Conservation (phyloP, 2,113 vertebrate genomes). For the Turnix velox region DNA sequence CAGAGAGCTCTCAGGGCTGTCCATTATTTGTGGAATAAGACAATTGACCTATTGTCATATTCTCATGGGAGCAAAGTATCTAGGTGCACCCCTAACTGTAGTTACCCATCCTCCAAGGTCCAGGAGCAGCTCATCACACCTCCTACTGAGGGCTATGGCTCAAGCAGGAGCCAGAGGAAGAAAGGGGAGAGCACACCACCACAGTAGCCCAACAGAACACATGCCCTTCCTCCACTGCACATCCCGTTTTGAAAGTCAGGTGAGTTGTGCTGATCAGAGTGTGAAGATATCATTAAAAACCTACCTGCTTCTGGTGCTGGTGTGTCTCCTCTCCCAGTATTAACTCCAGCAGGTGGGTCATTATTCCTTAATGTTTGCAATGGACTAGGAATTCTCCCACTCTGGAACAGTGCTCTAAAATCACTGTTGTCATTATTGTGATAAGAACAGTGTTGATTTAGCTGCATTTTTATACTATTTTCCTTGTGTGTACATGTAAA, state of each 20-base stretch:
- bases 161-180: too few species aligned
- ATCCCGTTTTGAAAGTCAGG: background rate
- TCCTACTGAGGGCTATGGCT: too few species aligned
- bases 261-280: background rate
- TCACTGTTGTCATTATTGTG: background rate
- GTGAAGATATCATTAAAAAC: background rate
- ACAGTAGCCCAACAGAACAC: rapidly evolving
- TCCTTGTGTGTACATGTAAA: background rate
- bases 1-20: too few species aligned
- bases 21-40: too few species aligned
- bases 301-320: background rate
- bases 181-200: too few species aligned
- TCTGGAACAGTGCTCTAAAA: background rate
- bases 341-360: background rate
- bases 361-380: background rate
- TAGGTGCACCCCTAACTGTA: too few species aligned
- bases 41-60: too few species aligned
- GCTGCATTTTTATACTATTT: background rate
- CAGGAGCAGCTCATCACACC: too few species aligned
- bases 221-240: background rate
- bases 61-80: too few species aligned
- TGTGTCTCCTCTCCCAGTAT: background rate
- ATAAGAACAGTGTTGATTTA: background rate
- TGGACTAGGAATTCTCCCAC: background rate
- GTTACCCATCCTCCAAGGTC: too few species aligned